phyloP scores from a whole-genome alignment of 2,888 invertebrate genomes.

The Cataglyphis livida region DNA sequence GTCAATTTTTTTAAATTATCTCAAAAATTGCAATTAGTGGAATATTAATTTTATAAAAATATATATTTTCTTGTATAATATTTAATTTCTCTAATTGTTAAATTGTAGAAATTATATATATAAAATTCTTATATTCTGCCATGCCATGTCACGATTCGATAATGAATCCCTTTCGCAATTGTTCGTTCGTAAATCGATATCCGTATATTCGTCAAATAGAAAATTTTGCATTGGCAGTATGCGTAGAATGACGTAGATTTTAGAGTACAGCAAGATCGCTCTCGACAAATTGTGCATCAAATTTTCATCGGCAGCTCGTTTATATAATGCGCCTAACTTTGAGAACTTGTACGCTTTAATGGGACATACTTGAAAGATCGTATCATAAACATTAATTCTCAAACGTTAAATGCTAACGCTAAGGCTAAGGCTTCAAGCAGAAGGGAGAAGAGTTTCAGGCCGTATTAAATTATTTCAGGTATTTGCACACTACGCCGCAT shows the following conservation, averaged over 20 bases:
- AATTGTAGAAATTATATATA: background rate
- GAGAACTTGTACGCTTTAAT: constrained; percentile 7
- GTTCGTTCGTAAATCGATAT: constrained; percentile 49
- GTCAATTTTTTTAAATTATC: background rate
- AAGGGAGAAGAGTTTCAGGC: constrained; percentile 23
- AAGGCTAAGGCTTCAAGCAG: background rate
- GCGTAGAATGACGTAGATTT: constrained; percentile 25
- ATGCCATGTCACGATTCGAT: background rate
- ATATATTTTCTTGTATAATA: background rate
- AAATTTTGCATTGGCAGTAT: constrained; percentile 28
- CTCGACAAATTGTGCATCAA: constrained; percentile 62
- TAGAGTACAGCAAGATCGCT: constrained; percentile 33
- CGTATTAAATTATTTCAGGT: constrained; percentile 43
- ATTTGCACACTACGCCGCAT: background rate
- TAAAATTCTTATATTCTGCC: background rate
- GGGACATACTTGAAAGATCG: constrained; percentile 58
- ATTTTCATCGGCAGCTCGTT: constrained; percentile 62
- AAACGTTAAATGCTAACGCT: constrained; percentile 36
- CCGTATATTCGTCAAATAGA: constrained; percentile 39
- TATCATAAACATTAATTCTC: constrained; percentile 69
- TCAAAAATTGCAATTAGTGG: background rate
- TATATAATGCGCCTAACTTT: constrained; percentile 50
- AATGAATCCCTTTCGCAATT: background rate
- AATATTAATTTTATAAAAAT: background rate
- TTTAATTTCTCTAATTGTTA: background rate